Evolutionary conservation across 2,113 vertebrate genomes (phyloP), one percentile per base, ranked within the genome.

Genomic region (Siniperca knerii): DNA sequence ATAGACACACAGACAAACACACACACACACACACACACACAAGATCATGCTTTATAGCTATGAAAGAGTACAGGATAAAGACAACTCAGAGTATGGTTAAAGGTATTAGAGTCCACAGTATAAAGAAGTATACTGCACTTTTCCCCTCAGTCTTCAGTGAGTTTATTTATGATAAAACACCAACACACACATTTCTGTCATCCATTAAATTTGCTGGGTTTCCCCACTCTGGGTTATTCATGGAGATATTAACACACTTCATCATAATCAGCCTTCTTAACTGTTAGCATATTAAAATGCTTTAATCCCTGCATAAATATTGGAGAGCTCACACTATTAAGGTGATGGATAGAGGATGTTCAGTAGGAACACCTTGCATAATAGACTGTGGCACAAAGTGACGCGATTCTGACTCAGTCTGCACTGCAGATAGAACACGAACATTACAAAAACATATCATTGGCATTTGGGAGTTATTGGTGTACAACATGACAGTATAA

Each of bases 271-370:
- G 73, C 85, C 73, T 81, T 58, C 85, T 82, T 73, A 88, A 90
- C 86, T 82, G 72, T 91, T 90, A 86, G 86, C 86, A 82, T 90
- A 92, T 87, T 87, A 87, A 92, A 79, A 75, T 40, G 64, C 72
- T 86, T 90, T 92, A 91, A 92, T 91, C 84, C 72, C 82, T 87
- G 75, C 82, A 83, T 90, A 92, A 89, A 91, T 87, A 90, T 89
- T 84, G 76, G 83, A 79, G 83, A 58, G 68, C 64, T 90, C 69
- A 85, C 83, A 85, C 87, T 85, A 54, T 86, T 85, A 79, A 54
- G 54, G 81, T 91, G 90, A 91, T 84, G 76, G 75, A 89, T 90
- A 76, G 74, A 65, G 61, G 79, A 77, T 58, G 79, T 82, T 86
- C 77, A 61, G 66, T 25, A 46, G 18, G n/a, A 69, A 74, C 77